Evolutionary conservation across 1,140 invertebrate genomes (phyloP), one percentile per base, ranked within the genome.

Genomic region (Lepidurus apus): DNA sequence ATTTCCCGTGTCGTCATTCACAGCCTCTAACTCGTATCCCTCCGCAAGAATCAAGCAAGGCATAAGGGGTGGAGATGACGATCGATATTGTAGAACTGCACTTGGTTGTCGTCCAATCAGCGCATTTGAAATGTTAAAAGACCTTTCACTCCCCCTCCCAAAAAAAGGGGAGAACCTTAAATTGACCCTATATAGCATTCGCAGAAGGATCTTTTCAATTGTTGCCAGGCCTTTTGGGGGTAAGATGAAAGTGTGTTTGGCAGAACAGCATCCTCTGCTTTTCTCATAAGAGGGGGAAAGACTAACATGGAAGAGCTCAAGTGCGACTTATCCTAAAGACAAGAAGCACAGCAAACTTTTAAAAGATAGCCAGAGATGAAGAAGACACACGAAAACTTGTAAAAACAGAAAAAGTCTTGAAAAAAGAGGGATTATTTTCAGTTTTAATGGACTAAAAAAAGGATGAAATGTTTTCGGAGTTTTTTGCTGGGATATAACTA

Each of bases 41-140:
- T 10, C 53, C 53, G 53, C 13, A 65, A 65, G 53, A 65, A 65
- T 65, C 53, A 65, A 65, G 53, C 17, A 13, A 65, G 17, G 6
- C 53, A 17, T 13, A 17, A 17, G 53, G 53, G 21, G 53, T n/a
- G 53, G 21, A 65, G 53, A 65, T 65, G 53, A 21, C 53, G 53
- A 65, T 65, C 53, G 53, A 65, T 65, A 65, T 65, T 21, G 53
- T 65, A 65, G 53, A 9, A 17, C 53, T 65, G 53, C 53, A 13
- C 53, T 65, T 65, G 53, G 53, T 65, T 65, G 53, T 65, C 53
- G 53, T 65, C 53, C 53, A 65, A 65, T 65, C 53, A 65, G 53
- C 53, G 53, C 53, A 65, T 65, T 4, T 17, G 53, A 65, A 65
- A 65, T 65, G 53, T 65, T 65, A 21, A 65, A 65, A 65, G 21